A percentile compares a stretch with the other conserved stretches of the same genome.
These are phyloP conservation scores for Albula goreensis DNA, from an alignment of 2,113 vertebrate genomes.

Conservation along the genomic window DNA sequence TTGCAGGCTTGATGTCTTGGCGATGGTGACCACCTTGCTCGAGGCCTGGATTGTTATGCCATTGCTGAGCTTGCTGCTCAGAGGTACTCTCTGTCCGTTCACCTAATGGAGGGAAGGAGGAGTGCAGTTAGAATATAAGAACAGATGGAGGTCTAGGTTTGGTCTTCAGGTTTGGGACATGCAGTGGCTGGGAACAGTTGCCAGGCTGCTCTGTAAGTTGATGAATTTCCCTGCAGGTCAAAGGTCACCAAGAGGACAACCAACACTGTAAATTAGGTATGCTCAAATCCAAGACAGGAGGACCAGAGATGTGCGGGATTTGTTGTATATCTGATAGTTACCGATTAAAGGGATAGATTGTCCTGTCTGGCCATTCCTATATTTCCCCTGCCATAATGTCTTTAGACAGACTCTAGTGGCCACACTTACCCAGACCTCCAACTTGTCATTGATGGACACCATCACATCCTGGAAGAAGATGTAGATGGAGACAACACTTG, in stretches of 20 bases:
- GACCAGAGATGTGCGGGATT: no score
- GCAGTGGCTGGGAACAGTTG: no score
- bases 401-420: not conserved
- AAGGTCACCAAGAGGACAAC: no score
- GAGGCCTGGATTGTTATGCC: constrained; percentile 43
- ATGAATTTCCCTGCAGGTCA: no score
- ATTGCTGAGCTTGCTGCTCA: constrained; percentile 42
- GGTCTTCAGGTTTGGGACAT: no score
- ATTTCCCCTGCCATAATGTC: not conserved
- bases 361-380: no score
- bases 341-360: no score
- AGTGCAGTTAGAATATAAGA: not conserved
- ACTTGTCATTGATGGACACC: constrained; percentile 43
- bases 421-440: constrained; percentile 49
- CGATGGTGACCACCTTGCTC: constrained; percentile 41
- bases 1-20: constrained; percentile 42
- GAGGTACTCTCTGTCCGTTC: constrained; percentile 45
- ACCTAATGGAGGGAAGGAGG: constrained; percentile 43
- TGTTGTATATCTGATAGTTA: no score
- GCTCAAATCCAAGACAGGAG: no score
- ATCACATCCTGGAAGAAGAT: constrained; percentile 48
- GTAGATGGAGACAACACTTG: constrained; percentile 32
- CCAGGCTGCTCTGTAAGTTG: no score
- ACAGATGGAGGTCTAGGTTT: not conserved
- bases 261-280: no score